phyloP scores from a whole-genome alignment of 2,797 vertebrate species.

The Gouania willdenowi region DNA sequence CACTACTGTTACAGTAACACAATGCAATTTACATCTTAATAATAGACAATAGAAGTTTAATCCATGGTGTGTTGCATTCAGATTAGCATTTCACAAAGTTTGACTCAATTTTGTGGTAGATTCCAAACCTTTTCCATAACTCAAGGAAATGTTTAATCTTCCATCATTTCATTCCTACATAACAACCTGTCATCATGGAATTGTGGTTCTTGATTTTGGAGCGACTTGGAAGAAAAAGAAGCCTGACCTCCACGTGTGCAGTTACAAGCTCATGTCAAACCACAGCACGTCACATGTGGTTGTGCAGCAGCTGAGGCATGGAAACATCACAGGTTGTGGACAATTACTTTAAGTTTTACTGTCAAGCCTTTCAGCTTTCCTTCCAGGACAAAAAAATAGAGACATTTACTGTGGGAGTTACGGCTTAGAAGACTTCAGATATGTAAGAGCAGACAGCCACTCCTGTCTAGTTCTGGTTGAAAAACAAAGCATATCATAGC shows the following conservation, averaged over 20 bases:
- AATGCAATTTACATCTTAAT: too few relatives aligned
- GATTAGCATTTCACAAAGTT: constrained; percentile 8
- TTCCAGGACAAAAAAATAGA: constrained; percentile 9
- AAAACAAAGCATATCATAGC: constrained; percentile 45
- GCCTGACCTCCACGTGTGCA: constrained; percentile 35
- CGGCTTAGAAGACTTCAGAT: constrained; percentile 20
- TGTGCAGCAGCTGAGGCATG: constrained; percentile 6
- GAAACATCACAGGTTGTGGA: constrained; percentile 32
- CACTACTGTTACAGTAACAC: too few relatives aligned
- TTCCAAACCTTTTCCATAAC: constrained; percentile 39
- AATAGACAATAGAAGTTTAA: too few relatives aligned
- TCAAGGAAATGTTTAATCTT: constrained; percentile 54
- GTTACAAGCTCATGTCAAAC: constrained; percentile 53
- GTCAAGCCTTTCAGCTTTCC: constrained; percentile 3
- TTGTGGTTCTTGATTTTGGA: constrained; percentile 56
- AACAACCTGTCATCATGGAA: constrained; percentile 53
- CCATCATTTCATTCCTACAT: constrained; percentile 31
- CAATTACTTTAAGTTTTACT: not conserved
- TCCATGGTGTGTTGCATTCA: not conserved
- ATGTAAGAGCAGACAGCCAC: constrained; percentile 32
- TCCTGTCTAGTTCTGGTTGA: constrained; percentile 38
- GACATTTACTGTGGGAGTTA: constrained; percentile 28
- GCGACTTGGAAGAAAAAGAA: constrained; percentile 42
- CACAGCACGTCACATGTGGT: constrained; percentile 54
- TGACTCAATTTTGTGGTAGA: constrained; percentile 21